Evolutionary conservation across 1,140 invertebrate species (phyloP).

Genomic region (Eulimnadia texana): DNA sequence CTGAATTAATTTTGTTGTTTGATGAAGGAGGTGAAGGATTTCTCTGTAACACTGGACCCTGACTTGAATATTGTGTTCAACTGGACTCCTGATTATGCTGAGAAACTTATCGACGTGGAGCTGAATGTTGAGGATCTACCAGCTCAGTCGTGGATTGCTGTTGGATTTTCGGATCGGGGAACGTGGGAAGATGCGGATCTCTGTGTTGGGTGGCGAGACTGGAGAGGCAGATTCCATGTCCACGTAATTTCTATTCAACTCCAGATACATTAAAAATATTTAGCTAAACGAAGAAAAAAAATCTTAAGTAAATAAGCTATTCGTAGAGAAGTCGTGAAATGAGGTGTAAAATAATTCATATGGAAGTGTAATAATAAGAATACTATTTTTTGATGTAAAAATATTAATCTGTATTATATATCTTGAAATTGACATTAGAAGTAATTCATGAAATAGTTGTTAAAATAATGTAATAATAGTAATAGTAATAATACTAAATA

Average conservation of each 20-base stretch:
- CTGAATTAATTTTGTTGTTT: neutral
- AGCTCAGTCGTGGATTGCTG: conserved; percentile 49
- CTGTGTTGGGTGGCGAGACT: conserved; percentile 63
- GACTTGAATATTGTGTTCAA: conserved; percentile 4
- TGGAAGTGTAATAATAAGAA: no score
- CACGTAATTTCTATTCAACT: conserved; percentile 37
- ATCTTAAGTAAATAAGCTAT: no score
- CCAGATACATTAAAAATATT: neutral
- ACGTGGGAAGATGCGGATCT: conserved; percentile 60
- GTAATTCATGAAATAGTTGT: no score
- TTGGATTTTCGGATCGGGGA: conserved; percentile 87
- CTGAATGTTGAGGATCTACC: neutral
- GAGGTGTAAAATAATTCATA: no score
- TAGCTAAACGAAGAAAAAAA: neutral
- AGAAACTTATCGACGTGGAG: neutral
- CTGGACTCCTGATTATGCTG: conserved; percentile 9
- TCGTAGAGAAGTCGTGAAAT: no score
- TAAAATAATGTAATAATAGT: no score
- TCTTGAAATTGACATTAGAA: no score
- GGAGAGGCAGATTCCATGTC: conserved; percentile 43
- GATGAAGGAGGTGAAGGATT: neutral
- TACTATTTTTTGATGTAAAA: no score
- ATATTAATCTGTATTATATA: no score
- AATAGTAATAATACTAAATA: no score
- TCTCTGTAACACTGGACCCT: conserved; percentile 2